Base-by-base conservation (phyloP, 2,113 vertebrate species). In the Zapornia atra region DNA sequence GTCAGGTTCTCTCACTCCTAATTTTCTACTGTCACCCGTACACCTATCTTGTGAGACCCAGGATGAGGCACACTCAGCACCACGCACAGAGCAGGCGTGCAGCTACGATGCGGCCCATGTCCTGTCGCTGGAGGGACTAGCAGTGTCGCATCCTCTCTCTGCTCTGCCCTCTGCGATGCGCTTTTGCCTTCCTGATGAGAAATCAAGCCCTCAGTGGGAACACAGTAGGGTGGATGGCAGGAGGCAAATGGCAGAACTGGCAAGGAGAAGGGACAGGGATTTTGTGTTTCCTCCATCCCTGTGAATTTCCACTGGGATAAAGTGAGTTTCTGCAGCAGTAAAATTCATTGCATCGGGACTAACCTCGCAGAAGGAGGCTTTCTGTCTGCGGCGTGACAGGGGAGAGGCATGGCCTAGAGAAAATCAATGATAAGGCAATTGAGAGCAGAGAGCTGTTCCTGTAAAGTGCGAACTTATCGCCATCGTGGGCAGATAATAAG, bases 391-490 rank as follows among this genome's bases (percentile, higher is more conserved):
- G 20, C 76, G n/a, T 84, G 91, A 96, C 90, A 93, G 90, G 44
- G 44, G 57, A 95, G 44, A 91, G 81, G 84, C 87, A 93, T 51
- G 80, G 93, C 82, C 86, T 92, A 59, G 73, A 82, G 96, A 94
- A 96, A 96, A 97, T 97, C 97, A 94, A 2, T 97, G 88, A 86
- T 54, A 91, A 93, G 44, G 82, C 94, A 94, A 90, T 94, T 94
- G 94, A 82, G 91, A 96, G 85, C 93, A 96, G 88, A 18, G 88
- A 96, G 88, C 90, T 92, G 82, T 29, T 95, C 92, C 92, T 78
- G 70, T 95, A 88, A 95, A 96, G 92, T 88, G 84, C 85, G 93
- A 95, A 96, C 63, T 94, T 96, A 94, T 92, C 82, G n/a, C 91
- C 80, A n/a, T 93, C 36, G 15, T 33, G 44, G 89, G 60, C 84